Evolutionary conservation across 2,797 vertebrate species (phyloP), one percentile per base, ranked within the genome.

Genomic region (Nannoperca obscura): DNA sequence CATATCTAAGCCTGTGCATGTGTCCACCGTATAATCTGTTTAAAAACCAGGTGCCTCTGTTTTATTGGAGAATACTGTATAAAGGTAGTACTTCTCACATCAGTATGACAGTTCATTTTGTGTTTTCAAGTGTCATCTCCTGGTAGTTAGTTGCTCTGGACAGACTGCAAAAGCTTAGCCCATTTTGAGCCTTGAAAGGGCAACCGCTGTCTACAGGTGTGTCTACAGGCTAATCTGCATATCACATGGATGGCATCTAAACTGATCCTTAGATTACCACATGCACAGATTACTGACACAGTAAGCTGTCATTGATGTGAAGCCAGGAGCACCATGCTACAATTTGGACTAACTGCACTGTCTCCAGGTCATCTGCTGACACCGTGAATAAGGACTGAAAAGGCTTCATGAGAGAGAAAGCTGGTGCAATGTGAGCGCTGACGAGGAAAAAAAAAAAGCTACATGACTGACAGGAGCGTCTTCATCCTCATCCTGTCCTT

Each of bases 211-310:
- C 69, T 77, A 8, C 63, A 72, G 44, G 75, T 86, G 78, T 77
- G 69, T 67, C 78, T 84, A 3, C 71, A 69, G 70, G 66, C 68
- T 91, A 89, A 91, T 91, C 89, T 92, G 81, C 55, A 61, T 61
- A 79, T 86, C 81, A 87, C 86, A 89, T 84, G 84, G 76, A 85
- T 55, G 17, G 53, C 44, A 85, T 89, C 67, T 86, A 85, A 85
- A 88, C 81, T 88, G 71, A 88, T 90, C 80, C 91, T 91, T 87
- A 90, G 87, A 94, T 92, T 87, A 90, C 9, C 74, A 67, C 80
- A 86, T 76, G 74, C 81, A 76, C 62, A 87, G 88, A 87, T 93
- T 87, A 91, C 81, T 66, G 30, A 83, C 59, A 68, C 49, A 83
- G 49, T 55, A 82, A 81, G 55, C 88, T 82, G 86, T 72, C 44